Evolutionary conservation across 2,113 vertebrate genomes (phyloP).

Genomic region (Notarius lentiginosus): DNA sequence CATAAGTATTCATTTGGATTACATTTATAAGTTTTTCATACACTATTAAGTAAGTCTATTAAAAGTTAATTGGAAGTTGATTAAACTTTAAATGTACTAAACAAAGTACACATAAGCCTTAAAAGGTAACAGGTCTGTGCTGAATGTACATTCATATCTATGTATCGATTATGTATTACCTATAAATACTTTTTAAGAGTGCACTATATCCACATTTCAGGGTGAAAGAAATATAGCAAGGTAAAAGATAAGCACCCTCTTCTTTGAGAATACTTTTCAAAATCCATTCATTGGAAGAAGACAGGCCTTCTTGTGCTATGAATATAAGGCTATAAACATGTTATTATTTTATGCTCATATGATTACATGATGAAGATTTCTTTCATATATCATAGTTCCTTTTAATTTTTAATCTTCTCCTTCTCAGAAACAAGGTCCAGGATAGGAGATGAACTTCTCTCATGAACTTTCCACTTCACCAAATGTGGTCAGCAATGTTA

Average conservation of each 20-base stretch:
- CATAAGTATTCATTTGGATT: neutral
- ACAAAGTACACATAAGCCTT: neutral
- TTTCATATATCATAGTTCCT: neutral
- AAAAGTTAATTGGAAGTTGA: neutral
- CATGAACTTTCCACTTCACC: neutral
- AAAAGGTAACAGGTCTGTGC: neutral
- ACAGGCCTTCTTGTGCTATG: neutral
- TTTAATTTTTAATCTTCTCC: neutral
- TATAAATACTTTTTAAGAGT: neutral
- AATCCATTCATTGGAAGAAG: too few relatives aligned
- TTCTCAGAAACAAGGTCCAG: neutral
- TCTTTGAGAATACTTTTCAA: neutral
- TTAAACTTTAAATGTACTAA: neutral
- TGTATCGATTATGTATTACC: neutral
- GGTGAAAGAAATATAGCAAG: neutral
- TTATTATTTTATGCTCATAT: neutral
- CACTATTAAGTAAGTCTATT: neutral
- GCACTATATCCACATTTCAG: neutral
- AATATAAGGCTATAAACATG: neutral
- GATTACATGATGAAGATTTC: neutral
- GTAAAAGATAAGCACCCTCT: neutral
- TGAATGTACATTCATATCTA: neutral
- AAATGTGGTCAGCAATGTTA: neutral
- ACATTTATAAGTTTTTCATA: neutral
- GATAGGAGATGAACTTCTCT: constrained; percentile 38